Conservation (phyloP, 2,797 vertebrate genomes). For the Betta splendens region DNA sequence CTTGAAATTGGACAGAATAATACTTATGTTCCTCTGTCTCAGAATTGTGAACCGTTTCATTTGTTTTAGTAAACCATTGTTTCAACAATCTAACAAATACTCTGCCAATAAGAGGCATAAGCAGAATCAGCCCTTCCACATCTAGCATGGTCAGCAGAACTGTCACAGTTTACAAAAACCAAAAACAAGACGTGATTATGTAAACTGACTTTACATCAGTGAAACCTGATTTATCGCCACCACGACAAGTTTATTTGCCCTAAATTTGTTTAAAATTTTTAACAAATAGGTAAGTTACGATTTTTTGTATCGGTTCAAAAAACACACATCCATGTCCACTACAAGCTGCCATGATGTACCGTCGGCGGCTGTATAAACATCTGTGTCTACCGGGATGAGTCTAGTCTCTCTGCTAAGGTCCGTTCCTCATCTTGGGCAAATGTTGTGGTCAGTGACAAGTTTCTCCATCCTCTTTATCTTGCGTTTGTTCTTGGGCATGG, state of each 20-base stretch:
- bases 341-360: slow-evolving; percentile 24
- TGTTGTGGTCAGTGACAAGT: slow-evolving; percentile 88
- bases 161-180: slow-evolving; percentile 19
- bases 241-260: slow-evolving; percentile 19
- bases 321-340: slow-evolving; percentile 14
- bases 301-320: slow-evolving; percentile 8
- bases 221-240: slow-evolving; percentile 33
- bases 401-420: not conserved
- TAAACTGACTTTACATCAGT: slow-evolving; percentile 29
- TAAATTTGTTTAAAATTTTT: slow-evolving; percentile 25
- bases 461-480: slow-evolving; percentile 98
- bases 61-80: not conserved
- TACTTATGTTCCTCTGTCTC: not conserved
- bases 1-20: not conserved
- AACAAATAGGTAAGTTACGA: slow-evolving; percentile 50
- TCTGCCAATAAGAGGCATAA: not conserved
- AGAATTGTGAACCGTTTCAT: slow-evolving; percentile 3
- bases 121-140: slow-evolving; percentile 34
- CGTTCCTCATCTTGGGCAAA: slow-evolving; percentile 79
- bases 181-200: slow-evolving; percentile 14
- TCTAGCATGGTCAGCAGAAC: slow-evolving; percentile 28
- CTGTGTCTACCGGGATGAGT: slow-evolving; percentile 2
- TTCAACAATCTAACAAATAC: not conserved
- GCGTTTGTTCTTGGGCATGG: slow-evolving; percentile 97
- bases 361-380: not conserved